Evolutionary conservation across 2,888 invertebrate genomes (phyloP).

Genomic region (Eurytoma adleriae): DNA sequence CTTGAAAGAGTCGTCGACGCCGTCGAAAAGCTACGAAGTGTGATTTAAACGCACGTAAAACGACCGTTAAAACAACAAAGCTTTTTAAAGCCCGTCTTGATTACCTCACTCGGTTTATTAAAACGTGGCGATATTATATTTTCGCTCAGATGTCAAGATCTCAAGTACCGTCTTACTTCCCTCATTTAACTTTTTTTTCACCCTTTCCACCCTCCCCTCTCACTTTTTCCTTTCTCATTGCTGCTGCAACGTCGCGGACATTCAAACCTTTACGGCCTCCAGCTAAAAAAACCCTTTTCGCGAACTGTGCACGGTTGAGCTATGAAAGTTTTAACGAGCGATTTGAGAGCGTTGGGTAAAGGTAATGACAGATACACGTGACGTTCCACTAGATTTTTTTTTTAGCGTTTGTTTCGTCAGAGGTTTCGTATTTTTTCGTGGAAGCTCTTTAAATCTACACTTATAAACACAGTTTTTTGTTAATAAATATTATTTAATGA

Average conservation of each 20-base stretch:
- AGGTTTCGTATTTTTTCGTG: background rate
- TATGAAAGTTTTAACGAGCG: conserved; percentile 49
- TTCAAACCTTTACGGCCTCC: conserved; percentile 32
- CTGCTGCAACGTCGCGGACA: background rate
- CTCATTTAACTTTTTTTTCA: conserved; percentile 28
- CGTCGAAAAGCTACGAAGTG: conserved; percentile 65
- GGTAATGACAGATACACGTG: background rate
- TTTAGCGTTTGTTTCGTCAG: conserved; percentile 15
- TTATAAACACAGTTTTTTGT: background rate
- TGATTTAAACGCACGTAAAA: conserved; percentile 75
- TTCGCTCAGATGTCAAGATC: conserved; percentile 46
- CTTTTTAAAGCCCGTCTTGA: conserved; percentile 73
- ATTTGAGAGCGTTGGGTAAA: conserved; percentile 35
- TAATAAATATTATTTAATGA: background rate
- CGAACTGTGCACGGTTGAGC: conserved; percentile 9
- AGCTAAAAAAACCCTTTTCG: conserved; percentile 38
- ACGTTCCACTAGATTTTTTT: background rate
- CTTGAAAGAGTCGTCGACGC: conserved; percentile 39
- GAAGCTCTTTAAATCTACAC: background rate
- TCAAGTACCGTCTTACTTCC: conserved; percentile 44
- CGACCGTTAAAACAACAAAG: conserved; percentile 74
- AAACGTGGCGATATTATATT: conserved; percentile 71
- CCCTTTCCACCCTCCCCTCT: background rate
- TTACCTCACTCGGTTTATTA: conserved; percentile 75
- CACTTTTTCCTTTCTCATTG: conserved; percentile 2